Evolutionary conservation across 1,140 invertebrate genomes (phyloP).

Genomic region (Cydia fagiglandana): DNA sequence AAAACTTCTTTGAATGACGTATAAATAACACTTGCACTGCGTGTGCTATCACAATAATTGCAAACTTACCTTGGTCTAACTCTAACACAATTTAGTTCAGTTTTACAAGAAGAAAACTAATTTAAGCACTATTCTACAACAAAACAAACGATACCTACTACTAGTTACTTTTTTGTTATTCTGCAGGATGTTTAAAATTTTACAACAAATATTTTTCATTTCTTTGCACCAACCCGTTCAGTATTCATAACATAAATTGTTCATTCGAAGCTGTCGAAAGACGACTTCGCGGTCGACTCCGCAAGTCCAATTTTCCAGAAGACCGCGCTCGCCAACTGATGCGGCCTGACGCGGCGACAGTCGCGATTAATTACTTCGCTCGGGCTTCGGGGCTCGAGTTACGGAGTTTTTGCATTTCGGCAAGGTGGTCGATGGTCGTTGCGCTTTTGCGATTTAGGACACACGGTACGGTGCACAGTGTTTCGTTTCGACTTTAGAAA

Average conservation of each 20-base stretch:
- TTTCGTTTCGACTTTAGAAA: background rate
- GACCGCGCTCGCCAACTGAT: conserved; percentile 55
- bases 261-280: conserved; percentile 6
- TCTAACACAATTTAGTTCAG: background rate
- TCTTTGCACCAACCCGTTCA: background rate
- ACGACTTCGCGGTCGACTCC: conserved; percentile 39
- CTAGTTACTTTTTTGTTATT: too few species aligned
- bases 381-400: conserved; percentile 12
- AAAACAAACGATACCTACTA: background rate
- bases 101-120: background rate
- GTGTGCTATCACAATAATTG: too few species aligned
- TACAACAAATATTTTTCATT: background rate
- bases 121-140: background rate
- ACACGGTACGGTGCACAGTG: background rate
- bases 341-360: conserved; percentile 66
- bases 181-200: too few species aligned
- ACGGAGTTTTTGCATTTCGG: conserved; percentile 16
- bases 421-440: conserved; percentile 10
- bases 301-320: conserved; percentile 55
- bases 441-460: conserved; percentile 14
- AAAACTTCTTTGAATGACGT: too few species aligned
- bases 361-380: conserved; percentile 37
- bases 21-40: too few species aligned
- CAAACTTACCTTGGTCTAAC: too few species aligned
- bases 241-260: background rate